Conservation (phyloP, 1,140 invertebrate species). For the Papilio xuthus region DNA sequence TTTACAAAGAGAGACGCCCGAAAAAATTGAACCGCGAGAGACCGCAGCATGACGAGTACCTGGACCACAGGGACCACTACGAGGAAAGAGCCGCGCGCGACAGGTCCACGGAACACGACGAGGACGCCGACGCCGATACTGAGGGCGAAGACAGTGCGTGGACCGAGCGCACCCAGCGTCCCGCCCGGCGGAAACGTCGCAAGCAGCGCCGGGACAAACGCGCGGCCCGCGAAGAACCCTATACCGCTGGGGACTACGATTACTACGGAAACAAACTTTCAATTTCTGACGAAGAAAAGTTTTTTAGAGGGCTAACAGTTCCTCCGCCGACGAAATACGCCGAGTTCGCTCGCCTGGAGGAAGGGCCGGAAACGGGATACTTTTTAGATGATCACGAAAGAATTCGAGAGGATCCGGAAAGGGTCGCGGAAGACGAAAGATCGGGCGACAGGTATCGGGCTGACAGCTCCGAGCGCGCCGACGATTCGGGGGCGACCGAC, state of each 20-base stretch:
- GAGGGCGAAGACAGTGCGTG: slow-evolving; percentile 57
- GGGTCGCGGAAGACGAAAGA: slow-evolving; percentile 31
- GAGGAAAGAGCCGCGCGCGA: slow-evolving; percentile 49
- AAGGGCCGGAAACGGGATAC: slow-evolving; percentile 48
- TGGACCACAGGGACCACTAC: slow-evolving; percentile 54
- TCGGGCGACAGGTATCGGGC: slow-evolving; percentile 26
- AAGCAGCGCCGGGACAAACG: slow-evolving; percentile 60
- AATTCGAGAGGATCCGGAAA: slow-evolving; percentile 49
- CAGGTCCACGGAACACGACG: slow-evolving; percentile 42
- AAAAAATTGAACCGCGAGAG: slow-evolving; percentile 67
- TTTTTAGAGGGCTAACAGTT: slow-evolving; percentile 55
- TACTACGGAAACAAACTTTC: slow-evolving; percentile 67
- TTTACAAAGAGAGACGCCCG: slow-evolving; percentile 75
- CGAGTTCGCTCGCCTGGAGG: slow-evolving; percentile 59
- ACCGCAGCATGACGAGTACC: slow-evolving; percentile 56
- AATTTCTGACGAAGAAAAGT: slow-evolving; percentile 64
- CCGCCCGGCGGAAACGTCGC: slow-evolving; percentile 58
- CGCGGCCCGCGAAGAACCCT: slow-evolving; percentile 48
- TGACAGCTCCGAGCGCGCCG: slow-evolving; percentile 44
- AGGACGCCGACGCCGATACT: slow-evolving; percentile 55
- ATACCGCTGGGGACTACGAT: slow-evolving; percentile 66
- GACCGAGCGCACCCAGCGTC: slow-evolving; percentile 51
- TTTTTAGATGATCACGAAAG: slow-evolving; percentile 68
- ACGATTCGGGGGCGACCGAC: slow-evolving; percentile 49
- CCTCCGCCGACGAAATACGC: slow-evolving; percentile 59